Evolutionary conservation across 2,888 invertebrate species (phyloP).

Genomic region (Heliconius erato): DNA sequence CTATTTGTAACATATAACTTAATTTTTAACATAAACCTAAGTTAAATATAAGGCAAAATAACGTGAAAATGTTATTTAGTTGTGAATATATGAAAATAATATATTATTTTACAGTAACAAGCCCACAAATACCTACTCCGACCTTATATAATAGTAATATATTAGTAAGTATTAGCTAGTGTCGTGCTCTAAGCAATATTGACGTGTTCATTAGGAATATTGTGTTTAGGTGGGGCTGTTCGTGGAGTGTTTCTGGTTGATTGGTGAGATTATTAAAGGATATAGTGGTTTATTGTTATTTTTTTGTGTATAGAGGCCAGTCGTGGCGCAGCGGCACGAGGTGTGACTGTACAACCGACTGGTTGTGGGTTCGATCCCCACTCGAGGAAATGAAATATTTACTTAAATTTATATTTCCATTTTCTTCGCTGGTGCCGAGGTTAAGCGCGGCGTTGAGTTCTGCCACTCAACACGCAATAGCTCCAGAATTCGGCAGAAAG

Average conservation of each 20-base stretch:
- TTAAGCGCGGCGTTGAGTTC: too few relatives aligned
- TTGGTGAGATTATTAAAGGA: constrained; percentile 15
- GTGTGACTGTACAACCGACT: too few relatives aligned
- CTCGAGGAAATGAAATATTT: too few relatives aligned
- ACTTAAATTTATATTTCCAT: too few relatives aligned
- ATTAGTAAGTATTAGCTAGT: constrained; percentile 58
- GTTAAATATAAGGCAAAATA: neutral
- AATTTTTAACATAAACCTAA: neutral
- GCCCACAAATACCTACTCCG: neutral
- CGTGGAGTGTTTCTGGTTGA: constrained; percentile 41
- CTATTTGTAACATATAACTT: neutral
- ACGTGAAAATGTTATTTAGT: neutral
- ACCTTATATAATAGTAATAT: constrained; percentile 39
- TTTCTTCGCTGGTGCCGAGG: too few relatives aligned
- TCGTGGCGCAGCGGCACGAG: too few relatives aligned
- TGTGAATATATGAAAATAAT: too few relatives aligned
- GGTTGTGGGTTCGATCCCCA: too few relatives aligned
- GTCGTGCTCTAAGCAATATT: constrained; percentile 62
- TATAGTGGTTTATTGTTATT: neutral
- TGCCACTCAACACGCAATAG: too few relatives aligned
- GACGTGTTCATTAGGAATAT: constrained; percentile 58
- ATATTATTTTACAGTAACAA: neutral
- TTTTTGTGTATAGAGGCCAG: neutral
- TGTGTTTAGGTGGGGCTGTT: constrained; percentile 53
- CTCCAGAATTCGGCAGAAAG: too few relatives aligned